Evolutionary conservation across 2,888 invertebrate genomes (phyloP), one percentile per base, ranked within the genome.

Genomic region (Trissolcus brochymenae): DNA sequence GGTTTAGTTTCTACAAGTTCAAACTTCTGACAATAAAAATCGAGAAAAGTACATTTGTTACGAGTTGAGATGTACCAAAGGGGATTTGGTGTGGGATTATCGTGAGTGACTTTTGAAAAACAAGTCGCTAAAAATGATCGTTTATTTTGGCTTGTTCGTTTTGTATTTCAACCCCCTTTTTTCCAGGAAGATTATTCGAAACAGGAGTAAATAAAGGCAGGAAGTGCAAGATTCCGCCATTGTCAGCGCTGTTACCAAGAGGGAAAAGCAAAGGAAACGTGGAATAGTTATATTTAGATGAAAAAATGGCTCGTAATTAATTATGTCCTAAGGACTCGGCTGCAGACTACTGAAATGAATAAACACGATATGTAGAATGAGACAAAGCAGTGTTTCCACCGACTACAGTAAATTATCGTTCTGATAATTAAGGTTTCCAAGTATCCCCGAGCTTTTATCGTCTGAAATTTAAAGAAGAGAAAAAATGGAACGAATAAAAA

Each of bases 241-340:
- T 61, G 55, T 62, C 54, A 60, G 46, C 60, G 11, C 67, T 68
- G 67, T 68, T 53, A 46, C 67, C 54, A 68, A 9, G 60, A 46
- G 61, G 41, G 49, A 70, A 55, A 57, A 70, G 49, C 17, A 50
- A 56, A 50, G 56, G 56, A 70, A 70, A 62, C 43, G 43, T 46
- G 19, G 40, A 13, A 2, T 19, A 21, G 6, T 43, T 68, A 60
- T 55, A 55, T 62, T 70, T 70, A 61, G 49, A 70, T 29, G 40
- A 29, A 54, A 60, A 40, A 60, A 40, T 35, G 17, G 4, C 29
- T 17, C 29, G 59, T 19, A 54, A 60, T 68, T 60, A 68, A 68
- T 68, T 68, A 53, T 19, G 13, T 54, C 40, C 51, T 55, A 54
- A 54, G 49, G 49, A 16, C 49, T 43, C 29, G 59, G 7, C 25